Conservation (phyloP, 2,113 vertebrate species). For the Glaucomys volans region DNA sequence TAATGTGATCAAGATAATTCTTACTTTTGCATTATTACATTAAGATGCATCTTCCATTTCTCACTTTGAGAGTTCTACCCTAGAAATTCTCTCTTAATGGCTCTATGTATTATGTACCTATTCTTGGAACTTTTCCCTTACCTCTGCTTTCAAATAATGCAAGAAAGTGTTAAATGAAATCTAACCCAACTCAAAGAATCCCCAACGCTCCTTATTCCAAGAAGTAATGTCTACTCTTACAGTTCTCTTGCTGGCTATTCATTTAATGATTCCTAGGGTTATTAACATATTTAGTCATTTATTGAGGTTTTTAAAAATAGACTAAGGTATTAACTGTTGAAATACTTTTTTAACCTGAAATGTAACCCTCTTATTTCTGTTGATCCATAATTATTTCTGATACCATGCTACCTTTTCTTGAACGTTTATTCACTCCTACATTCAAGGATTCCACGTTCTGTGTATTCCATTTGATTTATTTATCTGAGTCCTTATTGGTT, state of each 20-base stretch:
- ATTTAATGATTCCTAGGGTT: neutral
- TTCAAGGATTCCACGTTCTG: neutral
- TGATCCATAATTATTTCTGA: slow-evolving; percentile 6
- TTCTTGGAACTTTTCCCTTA: neutral
- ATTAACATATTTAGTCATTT: neutral
- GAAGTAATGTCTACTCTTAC: neutral
- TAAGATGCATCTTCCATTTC: neutral
- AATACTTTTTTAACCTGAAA: slow-evolving; percentile 53
- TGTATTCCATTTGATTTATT: neutral
- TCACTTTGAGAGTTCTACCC: neutral
- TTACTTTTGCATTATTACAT: neutral
- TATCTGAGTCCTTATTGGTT: neutral
- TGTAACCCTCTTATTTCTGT: slow-evolving; percentile 11
- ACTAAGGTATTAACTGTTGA: neutral
- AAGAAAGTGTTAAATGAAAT: slow-evolving; percentile 22
- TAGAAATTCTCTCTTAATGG: neutral
- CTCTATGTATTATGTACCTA: neutral
- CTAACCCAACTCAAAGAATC: neutral
- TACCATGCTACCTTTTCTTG: neutral
- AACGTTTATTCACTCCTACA: neutral
- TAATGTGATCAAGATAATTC: neutral
- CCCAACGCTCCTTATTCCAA: neutral
- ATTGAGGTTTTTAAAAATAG: neutral
- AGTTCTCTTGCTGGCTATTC: neutral
- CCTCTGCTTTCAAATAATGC: slow-evolving; percentile 31